A percentile compares a stretch with the other conserved stretches of the same genome.
Evolutionary conservation across 2,113 vertebrate species (phyloP).

Genomic region (Bos javanicus): DNA sequence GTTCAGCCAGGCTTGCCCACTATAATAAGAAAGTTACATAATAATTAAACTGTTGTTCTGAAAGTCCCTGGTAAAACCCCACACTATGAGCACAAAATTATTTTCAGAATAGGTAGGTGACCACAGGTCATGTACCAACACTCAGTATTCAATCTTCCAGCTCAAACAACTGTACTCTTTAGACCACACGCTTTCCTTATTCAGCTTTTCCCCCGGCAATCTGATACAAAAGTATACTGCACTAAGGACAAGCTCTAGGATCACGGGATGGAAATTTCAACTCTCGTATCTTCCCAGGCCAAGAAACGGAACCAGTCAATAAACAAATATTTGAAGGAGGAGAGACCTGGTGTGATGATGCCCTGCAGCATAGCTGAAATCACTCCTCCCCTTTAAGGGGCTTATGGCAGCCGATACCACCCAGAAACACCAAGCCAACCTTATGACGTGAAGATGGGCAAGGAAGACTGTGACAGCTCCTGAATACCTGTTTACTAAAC

Average conservation of each 20-base stretch:
- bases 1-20: slow-evolving; percentile 82
- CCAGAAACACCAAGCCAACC: not conserved
- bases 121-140: not conserved
- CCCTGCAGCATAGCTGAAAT: not conserved
- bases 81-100: not conserved
- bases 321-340: not conserved
- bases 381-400: not conserved
- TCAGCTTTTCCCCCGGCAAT: not conserved
- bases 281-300: not conserved
- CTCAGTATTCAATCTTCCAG: not conserved
- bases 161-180: not conserved
- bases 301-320: not conserved
- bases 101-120: not conserved
- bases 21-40: slow-evolving; percentile 28
- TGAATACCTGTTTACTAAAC: not conserved
- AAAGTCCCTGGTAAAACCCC: not conserved
- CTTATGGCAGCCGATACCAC: not conserved
- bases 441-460: not conserved
- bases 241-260: not conserved
- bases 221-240: not conserved
- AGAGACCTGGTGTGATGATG: too few species aligned
- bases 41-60: not conserved
- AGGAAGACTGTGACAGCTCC: not conserved
- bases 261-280: not conserved
- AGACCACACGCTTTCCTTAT: not conserved